Evolutionary conservation across 1,140 invertebrate genomes (phyloP).

Genomic region (Eciton burchellii): DNA sequence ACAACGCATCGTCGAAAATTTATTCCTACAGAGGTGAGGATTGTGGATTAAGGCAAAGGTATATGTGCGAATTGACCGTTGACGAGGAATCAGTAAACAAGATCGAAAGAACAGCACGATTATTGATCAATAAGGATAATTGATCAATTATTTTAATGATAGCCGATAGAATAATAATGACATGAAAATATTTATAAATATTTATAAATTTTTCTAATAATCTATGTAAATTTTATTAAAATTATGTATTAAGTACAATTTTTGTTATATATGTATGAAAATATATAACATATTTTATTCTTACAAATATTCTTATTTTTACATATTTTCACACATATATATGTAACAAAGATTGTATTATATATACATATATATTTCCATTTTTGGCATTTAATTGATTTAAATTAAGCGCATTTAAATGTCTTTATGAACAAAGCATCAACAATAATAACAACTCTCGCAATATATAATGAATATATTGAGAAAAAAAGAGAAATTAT

Average conservation of each 20-base stretch:
- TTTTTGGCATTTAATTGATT: no score
- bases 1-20: conserved; percentile 87
- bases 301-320: no score
- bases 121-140: conserved; percentile 27
- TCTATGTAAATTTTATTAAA: conserved; percentile 33
- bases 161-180: conserved; percentile 16
- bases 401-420: no score
- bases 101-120: conserved; percentile 87
- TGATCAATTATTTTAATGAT: background rate
- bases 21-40: conserved; percentile 91
- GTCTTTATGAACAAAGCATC: no score
- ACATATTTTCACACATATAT: no score
- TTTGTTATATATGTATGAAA: background rate
- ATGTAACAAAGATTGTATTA: no score
- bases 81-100: conserved; percentile 90
- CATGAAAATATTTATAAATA: conserved; percentile 21
- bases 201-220: background rate
- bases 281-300: no score
- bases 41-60: conserved; percentile 88
- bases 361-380: no score
- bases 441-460: no score
- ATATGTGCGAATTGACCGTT: conserved; percentile 89
- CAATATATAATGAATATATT: no score
- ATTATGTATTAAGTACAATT: background rate
- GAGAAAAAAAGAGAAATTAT: no score